These are phyloP conservation scores for Acanthosoma haemorrhoidale DNA, from an alignment of 2,888 invertebrate species.

Conservation along the genomic window DNA sequence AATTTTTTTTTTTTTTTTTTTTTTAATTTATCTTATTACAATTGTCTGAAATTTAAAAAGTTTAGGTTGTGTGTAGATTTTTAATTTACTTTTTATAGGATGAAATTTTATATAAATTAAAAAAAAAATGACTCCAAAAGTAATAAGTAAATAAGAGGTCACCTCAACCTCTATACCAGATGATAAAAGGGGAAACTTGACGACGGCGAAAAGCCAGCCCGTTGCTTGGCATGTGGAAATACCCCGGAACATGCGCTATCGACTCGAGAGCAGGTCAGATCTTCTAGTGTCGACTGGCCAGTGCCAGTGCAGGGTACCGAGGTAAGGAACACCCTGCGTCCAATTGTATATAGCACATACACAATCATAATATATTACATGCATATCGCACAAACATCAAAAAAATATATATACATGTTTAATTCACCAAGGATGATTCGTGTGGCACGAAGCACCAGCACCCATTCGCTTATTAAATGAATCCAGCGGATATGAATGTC, in stretches of 20 bases:
- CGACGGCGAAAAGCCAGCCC: background rate
- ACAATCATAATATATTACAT: background rate
- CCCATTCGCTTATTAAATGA: too few species aligned
- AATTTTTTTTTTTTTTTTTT: too few species aligned
- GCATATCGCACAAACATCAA: background rate
- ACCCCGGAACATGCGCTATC: slow-evolving; percentile 1
- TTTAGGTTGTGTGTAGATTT: too few species aligned
- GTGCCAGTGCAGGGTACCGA: background rate
- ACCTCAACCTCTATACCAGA: too few species aligned
- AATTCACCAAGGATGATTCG: background rate
- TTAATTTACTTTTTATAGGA: too few species aligned
- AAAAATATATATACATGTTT: background rate
- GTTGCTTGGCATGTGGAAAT: background rate
- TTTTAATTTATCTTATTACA: too few species aligned
- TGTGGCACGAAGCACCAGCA: background rate
- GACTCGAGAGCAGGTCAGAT: background rate
- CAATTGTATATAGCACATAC: background rate
- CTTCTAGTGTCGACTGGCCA: background rate
- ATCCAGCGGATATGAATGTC: too few species aligned
- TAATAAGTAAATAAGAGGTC: too few species aligned
- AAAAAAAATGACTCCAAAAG: too few species aligned
- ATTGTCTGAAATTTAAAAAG: too few species aligned
- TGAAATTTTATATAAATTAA: too few species aligned
- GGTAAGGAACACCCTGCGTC: background rate
- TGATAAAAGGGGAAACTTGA: too few species aligned